These are phyloP conservation scores for Ichneumon xanthorius DNA, from an alignment of 2,888 invertebrate genomes.

Conservation along the genomic window DNA sequence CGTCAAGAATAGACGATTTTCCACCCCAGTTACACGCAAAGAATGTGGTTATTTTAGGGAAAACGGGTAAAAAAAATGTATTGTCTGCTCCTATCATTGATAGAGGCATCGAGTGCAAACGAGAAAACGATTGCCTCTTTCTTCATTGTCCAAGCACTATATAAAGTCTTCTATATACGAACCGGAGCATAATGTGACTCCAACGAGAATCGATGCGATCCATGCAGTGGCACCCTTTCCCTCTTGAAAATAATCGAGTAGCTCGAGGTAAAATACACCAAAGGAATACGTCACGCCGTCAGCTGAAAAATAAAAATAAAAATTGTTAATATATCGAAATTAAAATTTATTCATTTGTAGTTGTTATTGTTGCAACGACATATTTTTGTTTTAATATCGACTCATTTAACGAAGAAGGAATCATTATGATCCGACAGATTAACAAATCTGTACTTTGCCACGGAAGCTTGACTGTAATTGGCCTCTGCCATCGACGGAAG, in stretches of 20 bases:
- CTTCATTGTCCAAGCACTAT: conserved; percentile 76
- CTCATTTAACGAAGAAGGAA: not conserved
- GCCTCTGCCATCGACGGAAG: not conserved
- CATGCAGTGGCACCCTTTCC: conserved; percentile 95
- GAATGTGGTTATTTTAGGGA: too few relatives aligned
- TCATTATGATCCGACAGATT: not conserved
- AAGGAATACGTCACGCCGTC: conserved; percentile 99
- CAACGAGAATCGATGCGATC: conserved; percentile 97
- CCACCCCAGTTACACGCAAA: too few relatives aligned
- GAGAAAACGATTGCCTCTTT: conserved; percentile 22
- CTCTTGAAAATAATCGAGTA: conserved; percentile 93
- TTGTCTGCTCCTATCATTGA: not conserved
- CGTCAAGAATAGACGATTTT: too few relatives aligned
- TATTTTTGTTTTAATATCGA: not conserved
- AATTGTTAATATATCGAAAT: not conserved
- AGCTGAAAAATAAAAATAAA: conserved; percentile 87
- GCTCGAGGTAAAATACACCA: conserved; percentile 96
- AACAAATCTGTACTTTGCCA: not conserved
- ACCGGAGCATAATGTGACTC: conserved; percentile 98
- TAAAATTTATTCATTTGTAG: not conserved
- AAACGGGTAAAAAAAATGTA: conserved; percentile 12
- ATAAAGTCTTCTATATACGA: conserved; percentile 77
- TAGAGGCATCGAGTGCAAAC: conserved; percentile 67
- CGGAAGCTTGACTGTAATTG: not conserved
- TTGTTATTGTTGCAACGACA: not conserved